Evolutionary conservation across 53 echinoderm and acorn worm species (phyloP), one percentile per base, ranked within the genome.

Genomic region (Echinarachnius parma): DNA sequence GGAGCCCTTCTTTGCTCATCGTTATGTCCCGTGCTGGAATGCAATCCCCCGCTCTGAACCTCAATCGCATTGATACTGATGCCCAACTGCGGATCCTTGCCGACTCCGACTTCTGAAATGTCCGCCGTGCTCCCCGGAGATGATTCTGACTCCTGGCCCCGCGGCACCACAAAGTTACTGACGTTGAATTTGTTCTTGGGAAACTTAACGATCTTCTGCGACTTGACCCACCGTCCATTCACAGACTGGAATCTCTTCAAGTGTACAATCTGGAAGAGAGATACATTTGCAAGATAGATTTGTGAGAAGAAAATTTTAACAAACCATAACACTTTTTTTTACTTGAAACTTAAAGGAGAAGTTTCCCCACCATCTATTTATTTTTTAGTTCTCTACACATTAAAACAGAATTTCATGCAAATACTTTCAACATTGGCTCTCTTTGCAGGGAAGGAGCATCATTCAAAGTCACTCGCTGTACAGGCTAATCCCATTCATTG

Each of bases 201-300:
- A 56, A 91, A 96, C 64, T 96, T 96, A 80, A 96, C 96, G 48
- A 96, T 96, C 71, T 96, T 96, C 80, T 91, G 96, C 1, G 96
- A 96, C 61, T 96, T 96, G 21, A 96, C 88, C 96, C 96, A 96
- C 31, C 96, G 77, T 4, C 96, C 96, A 61, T 96, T 96, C 11
- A 96, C 96, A 91, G 82, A 96, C 68, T 96, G 96, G 61, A 96
- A 96, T 44, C 96, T 64, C 86, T 96, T 96, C 81, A 96, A 67
- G 57, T 96, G 96, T 10, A 96, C 87, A 48, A 96, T 91, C 96
- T 96, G 77, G 9, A 60, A 20, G 5, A 18, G 34, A 62, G 36
- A 2, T 11, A 25, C 0, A 25, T n/a, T 62, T n/a, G n/a, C n/a
- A n/a, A 21, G 24, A 21, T 53, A 53, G 24, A 53, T 21, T 46